Base-by-base conservation (phyloP, 2,888 invertebrate genomes). In the Allygus modestus region DNA sequence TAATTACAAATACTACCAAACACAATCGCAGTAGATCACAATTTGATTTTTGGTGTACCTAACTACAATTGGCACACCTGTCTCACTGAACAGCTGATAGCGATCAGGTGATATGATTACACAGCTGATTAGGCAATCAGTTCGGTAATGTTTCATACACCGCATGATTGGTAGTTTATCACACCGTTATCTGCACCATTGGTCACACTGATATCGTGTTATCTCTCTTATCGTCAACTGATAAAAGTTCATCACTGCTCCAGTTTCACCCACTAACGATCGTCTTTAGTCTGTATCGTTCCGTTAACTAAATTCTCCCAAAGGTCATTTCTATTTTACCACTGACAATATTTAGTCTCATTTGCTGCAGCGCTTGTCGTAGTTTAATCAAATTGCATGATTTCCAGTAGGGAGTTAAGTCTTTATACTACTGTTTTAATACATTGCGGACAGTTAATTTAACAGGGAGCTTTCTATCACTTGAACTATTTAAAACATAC, bases 41-140 rank as follows among this genome's bases (percentile, higher is more conserved):
- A 46, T 46, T 46, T 15, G 17, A 2, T 46, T 46, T 46, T 46
- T 15, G 17, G 46, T n/a, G n/a, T n/a, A n/a, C 46, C 1, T 12
- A 17, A 46, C 17, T 12, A 15, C 12, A 46, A 12, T 46, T 54
- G 65, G 28, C 17, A 28, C 65, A 65, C 65, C 65, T 65, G 65
- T 65, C 65, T 1, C 28, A 15, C 5, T 58, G 7, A 58, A 65
- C 65, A 65, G 65, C 65, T 65, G 65, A 31, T 65, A 7, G 54
- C 54, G 31, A 65, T 65, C 28, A 65, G 65, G 31, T 31, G 65
- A 65, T 65, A 31, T 65, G 28, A 65, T 65, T 65, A 65, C 65
- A 31, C 65, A 65, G 65, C 65, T 65, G 65, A 65, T 65, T 65
- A 65, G 65, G 65, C 65, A 65, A 58, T 58, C 58, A 58, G 23